A percentile compares a stretch with the other conserved stretches of the same genome.
phyloP scores from a whole-genome alignment of 2,797 vertebrate genomes.

The Sarcophilus harrisii region DNA sequence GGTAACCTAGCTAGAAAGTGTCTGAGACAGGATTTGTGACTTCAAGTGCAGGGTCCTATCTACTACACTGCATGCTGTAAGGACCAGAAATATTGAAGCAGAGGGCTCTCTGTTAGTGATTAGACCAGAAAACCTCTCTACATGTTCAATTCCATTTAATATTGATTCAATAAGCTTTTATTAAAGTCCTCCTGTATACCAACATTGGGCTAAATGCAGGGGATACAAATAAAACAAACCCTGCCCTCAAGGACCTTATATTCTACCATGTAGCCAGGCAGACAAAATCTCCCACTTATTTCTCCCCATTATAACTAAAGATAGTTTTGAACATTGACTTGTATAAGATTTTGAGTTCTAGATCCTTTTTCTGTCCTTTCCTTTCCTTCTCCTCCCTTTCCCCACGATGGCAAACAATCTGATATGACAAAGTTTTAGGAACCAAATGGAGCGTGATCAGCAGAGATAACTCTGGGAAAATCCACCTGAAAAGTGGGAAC shows the following conservation, averaged over 20 bases:
- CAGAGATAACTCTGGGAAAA: neutral
- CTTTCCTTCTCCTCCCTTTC: too few relatives aligned
- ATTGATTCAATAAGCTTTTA: neutral
- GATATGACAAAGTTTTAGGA: neutral
- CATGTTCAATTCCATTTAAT: neutral
- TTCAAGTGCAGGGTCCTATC: neutral
- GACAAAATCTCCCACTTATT: neutral
- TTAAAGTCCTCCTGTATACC: neutral
- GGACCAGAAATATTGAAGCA: neutral
- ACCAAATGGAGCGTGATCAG: neutral
- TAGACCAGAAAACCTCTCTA: neutral
- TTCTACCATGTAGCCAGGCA: neutral
- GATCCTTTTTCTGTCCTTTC: too few relatives aligned
- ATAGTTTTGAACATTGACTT: too few relatives aligned
- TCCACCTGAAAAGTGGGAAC: neutral
- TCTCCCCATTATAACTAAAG: too few relatives aligned
- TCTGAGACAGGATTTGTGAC: neutral
- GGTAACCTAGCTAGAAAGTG: neutral
- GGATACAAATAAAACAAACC: neutral
- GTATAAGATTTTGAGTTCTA: too few relatives aligned
- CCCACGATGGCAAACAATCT: too few relatives aligned
- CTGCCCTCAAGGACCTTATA: neutral
- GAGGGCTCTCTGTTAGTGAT: neutral
- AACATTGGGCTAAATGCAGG: neutral
- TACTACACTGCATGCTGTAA: neutral